Evolutionary conservation across 1,140 invertebrate genomes (phyloP), one percentile per base, ranked within the genome.

Genomic region (Halesus radiatus): DNA sequence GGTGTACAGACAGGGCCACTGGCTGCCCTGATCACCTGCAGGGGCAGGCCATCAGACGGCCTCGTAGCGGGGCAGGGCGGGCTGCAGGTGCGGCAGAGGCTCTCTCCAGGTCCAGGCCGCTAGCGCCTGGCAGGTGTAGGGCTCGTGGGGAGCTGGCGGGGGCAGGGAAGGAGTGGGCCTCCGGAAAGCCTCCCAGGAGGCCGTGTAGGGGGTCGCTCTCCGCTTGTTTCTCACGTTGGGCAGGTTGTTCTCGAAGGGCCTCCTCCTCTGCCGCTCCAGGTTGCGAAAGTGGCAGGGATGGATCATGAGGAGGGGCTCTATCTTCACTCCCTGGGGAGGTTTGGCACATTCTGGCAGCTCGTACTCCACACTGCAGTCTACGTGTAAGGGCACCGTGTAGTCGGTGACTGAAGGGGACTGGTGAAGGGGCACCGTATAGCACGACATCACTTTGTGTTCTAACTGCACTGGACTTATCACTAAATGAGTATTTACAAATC

Each of bases 281-380:
- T 93, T 91, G 66, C 93, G 87, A 86, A 94, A 94, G 85, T 94
- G 94, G 81, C 93, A 94, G 15, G 93, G 93, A 87, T 94, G 93
- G 84, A 94, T 94, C 93, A 94, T 94, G 23, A 94, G 89, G 70
- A 94, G 88, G 5, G 93, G 93, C 84, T 94, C 93, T 79, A 91
- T 90, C 26, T 91, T 88, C 52, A 92, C 92, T 3, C 93, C 93
- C 62, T 91, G 91, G 29, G 94, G 93, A 37, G 93, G 93, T 84
- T 94, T 94, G 3, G 93, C 93, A 83, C 93, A 92, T 81, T 93
- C 93, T 26, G 93, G 93, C 80, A 95, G 87, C 86, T 95, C 94
- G 88, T 94, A 95, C 85, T 95, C 94, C 32, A 95, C 93, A 87
- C 93, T 94, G 86, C 93, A 94, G 85, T 94, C 94, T 50, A 95